A percentile compares a stretch with the other conserved stretches of the same genome.
Conservation (phyloP, 2,888 invertebrate genomes). For the Hoplodrina ambigua region DNA sequence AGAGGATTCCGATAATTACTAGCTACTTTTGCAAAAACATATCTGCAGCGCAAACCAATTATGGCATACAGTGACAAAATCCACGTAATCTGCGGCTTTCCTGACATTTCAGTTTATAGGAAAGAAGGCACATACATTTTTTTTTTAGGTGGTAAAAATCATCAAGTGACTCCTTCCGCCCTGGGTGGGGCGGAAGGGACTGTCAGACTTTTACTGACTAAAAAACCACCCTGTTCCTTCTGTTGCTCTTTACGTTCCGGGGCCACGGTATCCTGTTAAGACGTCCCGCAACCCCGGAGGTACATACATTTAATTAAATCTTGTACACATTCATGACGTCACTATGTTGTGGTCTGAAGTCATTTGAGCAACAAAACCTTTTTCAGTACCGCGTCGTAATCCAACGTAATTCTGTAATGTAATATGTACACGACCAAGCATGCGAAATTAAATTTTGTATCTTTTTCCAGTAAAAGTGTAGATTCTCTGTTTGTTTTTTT, state of each 20-base stretch:
- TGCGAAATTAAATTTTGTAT: constrained; percentile 47
- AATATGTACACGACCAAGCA: constrained; percentile 34
- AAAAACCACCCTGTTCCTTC: too few species aligned
- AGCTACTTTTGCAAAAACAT: background rate
- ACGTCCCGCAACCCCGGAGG: too few species aligned
- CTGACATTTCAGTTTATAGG: constrained; percentile 50
- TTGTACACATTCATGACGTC: constrained; percentile 57
- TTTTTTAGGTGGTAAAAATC: too few species aligned
- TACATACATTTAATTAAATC: constrained; percentile 72
- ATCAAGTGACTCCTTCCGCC: too few species aligned
- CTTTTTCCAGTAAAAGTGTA: background rate
- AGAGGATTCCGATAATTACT: background rate
- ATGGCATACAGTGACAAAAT: constrained; percentile 16
- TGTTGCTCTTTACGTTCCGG: too few species aligned
- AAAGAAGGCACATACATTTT: too few species aligned
- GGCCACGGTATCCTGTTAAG: too few species aligned
- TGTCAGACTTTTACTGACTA: too few species aligned
- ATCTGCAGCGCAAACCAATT: constrained; percentile 11
- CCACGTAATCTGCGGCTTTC: constrained; percentile 35
- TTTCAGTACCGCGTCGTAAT: constrained; percentile 55
- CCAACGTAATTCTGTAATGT: constrained; percentile 41
- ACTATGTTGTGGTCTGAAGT: constrained; percentile 63
- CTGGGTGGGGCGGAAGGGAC: too few species aligned
- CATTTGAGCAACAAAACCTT: constrained; percentile 60
- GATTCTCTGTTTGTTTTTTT: background rate